phyloP scores from a whole-genome alignment of 2,797 vertebrate species.

The Fringilla coelebs region DNA sequence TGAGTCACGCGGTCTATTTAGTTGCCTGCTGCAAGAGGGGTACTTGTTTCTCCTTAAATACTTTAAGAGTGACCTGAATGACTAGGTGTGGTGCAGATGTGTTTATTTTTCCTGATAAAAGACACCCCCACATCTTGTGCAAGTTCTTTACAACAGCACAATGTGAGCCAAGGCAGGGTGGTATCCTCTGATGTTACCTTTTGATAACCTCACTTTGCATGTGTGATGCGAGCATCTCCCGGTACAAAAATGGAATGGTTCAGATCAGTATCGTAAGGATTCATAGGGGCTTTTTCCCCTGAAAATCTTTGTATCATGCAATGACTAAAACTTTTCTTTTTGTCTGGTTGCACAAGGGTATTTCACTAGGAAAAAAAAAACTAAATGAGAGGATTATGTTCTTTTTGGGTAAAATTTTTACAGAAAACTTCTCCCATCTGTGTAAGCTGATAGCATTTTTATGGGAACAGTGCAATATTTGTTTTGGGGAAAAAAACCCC shows the following conservation, averaged over 20 bases:
- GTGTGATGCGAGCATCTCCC: neutral
- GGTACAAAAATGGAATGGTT: neutral
- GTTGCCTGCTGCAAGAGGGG: neutral
- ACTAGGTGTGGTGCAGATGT: accelerated
- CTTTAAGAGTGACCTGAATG: neutral
- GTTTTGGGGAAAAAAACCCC: no score
- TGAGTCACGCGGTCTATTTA: neutral
- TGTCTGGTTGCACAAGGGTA: neutral
- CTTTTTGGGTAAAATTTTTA: neutral
- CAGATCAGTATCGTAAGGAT: accelerated
- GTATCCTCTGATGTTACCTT: neutral
- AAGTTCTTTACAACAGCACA: neutral
- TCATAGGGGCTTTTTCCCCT: neutral
- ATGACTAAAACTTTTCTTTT: neutral
- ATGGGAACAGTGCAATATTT: neutral
- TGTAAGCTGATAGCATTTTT: neutral
- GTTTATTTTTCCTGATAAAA: neutral
- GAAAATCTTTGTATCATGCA: neutral
- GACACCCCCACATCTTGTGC: neutral
- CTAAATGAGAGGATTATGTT: neutral
- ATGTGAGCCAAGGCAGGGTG: neutral
- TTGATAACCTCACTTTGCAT: neutral
- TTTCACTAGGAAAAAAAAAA: neutral
- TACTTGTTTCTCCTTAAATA: neutral
- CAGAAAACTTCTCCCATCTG: neutral